These are phyloP conservation scores for Cynoglossus semilaevis DNA, from an alignment of 2,113 vertebrate genomes.

Conservation along the genomic window DNA sequence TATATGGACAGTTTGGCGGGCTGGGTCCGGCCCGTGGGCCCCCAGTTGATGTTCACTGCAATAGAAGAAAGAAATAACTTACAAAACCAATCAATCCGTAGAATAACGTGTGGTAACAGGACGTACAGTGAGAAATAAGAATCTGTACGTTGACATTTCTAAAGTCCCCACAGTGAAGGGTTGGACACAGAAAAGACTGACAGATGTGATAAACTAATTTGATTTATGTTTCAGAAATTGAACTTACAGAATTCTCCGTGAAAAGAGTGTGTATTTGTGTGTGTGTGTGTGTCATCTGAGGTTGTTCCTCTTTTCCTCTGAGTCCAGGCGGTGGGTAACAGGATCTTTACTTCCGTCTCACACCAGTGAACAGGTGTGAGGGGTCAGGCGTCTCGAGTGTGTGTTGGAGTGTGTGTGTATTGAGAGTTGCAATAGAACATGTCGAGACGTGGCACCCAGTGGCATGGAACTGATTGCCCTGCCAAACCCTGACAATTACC, in stretches of 20 bases:
- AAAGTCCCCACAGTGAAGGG: too few relatives aligned
- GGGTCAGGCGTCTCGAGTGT: conserved; percentile 44
- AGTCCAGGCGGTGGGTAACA: conserved; percentile 49
- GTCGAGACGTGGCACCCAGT: conserved; percentile 57
- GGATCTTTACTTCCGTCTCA: conserved; percentile 63
- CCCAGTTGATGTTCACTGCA: too few relatives aligned
- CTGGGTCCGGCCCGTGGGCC: too few relatives aligned
- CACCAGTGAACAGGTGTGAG: conserved; percentile 55
- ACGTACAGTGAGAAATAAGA: too few relatives aligned
- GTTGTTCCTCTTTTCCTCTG: conserved; percentile 45
- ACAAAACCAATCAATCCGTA: too few relatives aligned
- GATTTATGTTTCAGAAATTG: background rate
- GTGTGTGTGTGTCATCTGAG: conserved; percentile 7
- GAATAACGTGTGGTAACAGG: too few relatives aligned
- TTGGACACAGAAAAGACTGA: too few relatives aligned
- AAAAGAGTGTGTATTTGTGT: conserved; percentile 25
- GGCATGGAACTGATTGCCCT: conserved; percentile 70
- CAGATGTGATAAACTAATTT: background rate
- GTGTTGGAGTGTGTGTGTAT: conserved; percentile 6
- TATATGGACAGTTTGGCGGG: too few relatives aligned
- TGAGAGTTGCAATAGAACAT: conserved; percentile 57
- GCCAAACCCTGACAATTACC: conserved; percentile 69
- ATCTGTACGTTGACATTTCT: too few relatives aligned
- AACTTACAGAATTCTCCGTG: conserved; percentile 19
- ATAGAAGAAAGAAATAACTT: too few relatives aligned